These are phyloP conservation scores for Hydrolagus affinis DNA, from an alignment of 2,113 vertebrate species.

Conservation along the genomic window DNA sequence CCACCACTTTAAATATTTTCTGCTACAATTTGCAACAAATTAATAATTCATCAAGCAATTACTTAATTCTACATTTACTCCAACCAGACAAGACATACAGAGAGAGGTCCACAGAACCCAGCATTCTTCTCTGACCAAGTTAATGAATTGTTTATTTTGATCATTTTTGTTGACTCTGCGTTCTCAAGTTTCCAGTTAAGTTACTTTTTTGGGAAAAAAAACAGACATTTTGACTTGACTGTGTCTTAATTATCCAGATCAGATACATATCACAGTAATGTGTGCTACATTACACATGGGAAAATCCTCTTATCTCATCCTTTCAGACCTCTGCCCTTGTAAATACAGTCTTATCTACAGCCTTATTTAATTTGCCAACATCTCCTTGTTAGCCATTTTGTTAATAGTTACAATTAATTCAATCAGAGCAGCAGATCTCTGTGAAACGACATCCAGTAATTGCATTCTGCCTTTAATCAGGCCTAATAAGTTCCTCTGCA, in stretches of 20 bases:
- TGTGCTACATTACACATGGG: not conserved
- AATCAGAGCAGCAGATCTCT: not conserved
- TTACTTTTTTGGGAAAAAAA: no score
- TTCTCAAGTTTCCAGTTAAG: not conserved
- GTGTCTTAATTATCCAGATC: not conserved
- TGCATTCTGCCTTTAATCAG: slow-evolving; percentile 3
- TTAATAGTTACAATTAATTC: not conserved
- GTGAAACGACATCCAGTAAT: not conserved
- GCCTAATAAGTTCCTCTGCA: not conserved
- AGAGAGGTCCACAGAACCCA: no score
- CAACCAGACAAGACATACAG: not conserved
- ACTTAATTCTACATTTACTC: slow-evolving; percentile 6
- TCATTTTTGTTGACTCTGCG: not conserved
- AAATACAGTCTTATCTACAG: not conserved
- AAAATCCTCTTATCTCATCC: not conserved
- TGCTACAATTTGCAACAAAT: no score
- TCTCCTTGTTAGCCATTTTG: not conserved
- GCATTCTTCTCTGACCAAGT: not conserved
- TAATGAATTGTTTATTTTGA: not conserved
- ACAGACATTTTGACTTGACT: not conserved
- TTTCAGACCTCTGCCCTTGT: not conserved
- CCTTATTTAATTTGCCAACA: not conserved
- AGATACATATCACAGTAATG: not conserved
- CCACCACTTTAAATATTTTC: no score
- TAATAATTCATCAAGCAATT: not conserved